These are phyloP conservation scores for Crocodylus rhombifer DNA, from an alignment of 2,797 vertebrate genomes.

Conservation along the genomic window DNA sequence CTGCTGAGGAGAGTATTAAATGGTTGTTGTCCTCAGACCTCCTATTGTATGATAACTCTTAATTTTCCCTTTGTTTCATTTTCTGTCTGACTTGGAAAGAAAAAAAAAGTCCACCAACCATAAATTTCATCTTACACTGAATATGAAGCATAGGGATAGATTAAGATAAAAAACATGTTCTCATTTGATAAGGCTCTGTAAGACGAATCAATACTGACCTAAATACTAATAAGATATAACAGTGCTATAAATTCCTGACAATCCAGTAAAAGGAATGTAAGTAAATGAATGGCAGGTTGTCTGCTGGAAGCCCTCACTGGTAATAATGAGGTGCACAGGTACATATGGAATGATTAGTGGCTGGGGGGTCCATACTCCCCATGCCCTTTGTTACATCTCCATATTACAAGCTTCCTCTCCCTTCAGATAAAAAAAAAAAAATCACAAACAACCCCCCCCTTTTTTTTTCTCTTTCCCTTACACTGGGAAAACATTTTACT, in stretches of 20 bases:
- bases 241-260: neutral
- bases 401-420: neutral
- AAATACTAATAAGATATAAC: neutral
- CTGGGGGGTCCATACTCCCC: neutral
- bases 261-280: neutral
- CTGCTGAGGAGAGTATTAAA: neutral
- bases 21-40: neutral
- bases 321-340: neutral
- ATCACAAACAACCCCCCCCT: neutral
- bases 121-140: too few species aligned
- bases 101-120: too few species aligned
- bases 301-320: neutral
- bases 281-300: neutral
- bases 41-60: neutral
- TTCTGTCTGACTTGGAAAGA: neutral
- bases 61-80: neutral
- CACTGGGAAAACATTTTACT: neutral
- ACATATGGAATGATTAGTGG: neutral
- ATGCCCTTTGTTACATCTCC: neutral
- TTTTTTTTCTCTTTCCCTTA: neutral
- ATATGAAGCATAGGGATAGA: too few species aligned
- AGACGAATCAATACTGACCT: neutral
- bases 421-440: neutral
- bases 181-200: neutral
- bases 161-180: neutral